Base-by-base conservation (phyloP, 2,797 vertebrate species). In the Periparus ater region DNA sequence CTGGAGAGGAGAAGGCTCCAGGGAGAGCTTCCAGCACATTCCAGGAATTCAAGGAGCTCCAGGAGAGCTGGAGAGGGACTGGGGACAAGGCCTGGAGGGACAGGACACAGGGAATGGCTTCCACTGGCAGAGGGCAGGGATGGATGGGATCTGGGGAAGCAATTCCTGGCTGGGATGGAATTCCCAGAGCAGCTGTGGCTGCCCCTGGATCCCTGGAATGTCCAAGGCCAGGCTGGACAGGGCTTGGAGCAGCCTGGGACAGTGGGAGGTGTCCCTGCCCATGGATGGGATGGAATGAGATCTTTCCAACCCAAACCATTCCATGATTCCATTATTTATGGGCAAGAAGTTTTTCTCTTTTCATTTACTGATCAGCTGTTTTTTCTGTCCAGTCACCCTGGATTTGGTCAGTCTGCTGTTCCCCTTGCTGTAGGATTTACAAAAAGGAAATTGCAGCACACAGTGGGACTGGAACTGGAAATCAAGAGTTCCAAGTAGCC, bases 231-330 rank as follows among this genome's bases (percentile, higher is more conserved):
- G 63, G 36, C 0, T 58, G 77, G 44, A 58, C 6, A 4, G n/a
- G 12, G 27, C 7, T 36, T 3, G 55, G 65, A 60, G 10, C 55
- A 21, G 0, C 26, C 57, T 36, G 38, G 78, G 32, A 34, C 0
- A 2, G 19, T n/a, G 36, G 54, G 0, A 80, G 30, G 6, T 23
- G 45, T 25, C 54, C 45, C 30, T 70, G 54, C 32, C 32, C 19
- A 3, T 21, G 21, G 44, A 6, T 11, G 17, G 13, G 32, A 1
- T 18, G 55, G 21, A 7, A 60, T 36, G 10, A 4, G 13, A 36
- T 1, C 17, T 26, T 71, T 36, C 47, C 66, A 9, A 6, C 15
- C 27, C 47, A 53, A 61, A 53, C 13, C 38, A 14, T 45, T 30
- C 55, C 26, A 17, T 9, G 9, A 21, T 45, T 48, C 42, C 16